Base-by-base conservation (phyloP, 2,113 vertebrate genomes). In the Charina bottae region DNA sequence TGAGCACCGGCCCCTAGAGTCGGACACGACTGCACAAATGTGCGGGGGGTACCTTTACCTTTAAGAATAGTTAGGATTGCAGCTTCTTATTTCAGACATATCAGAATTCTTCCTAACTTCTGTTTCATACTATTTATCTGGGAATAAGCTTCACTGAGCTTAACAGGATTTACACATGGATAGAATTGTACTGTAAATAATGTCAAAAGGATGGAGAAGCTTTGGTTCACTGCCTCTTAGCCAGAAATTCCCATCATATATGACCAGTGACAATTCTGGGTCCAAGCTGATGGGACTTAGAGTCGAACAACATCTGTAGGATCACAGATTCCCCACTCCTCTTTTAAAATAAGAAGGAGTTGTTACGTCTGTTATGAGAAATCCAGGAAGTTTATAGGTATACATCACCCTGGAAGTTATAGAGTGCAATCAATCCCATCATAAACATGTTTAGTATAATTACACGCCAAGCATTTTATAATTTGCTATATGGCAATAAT, bases 321-420 rank as follows among this genome's bases (percentile, higher is more conserved):
- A 26, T 13, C 24, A 8, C 26, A 85, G 26, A 1, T 54, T 85
- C 26, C 53, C 84, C 26, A n/a, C 42, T 54, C 53, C 12, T 55
- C 49, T 15, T 85, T 85, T 49, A 53, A 53, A 96, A 94, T 94
- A 96, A 62, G 46, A 94, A 42, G 46, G 6, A 7, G 42, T n/a
- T 93, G 95, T 93, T 68, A 24, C 53, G 2, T 53, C 21, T 84
- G 42, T 24, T 28, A 64, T n/a, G 24, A 26, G 4, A 64, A 64
- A 64, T n/a, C 8, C 26, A 64, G 9, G 9, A n/a, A 64, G 21
- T 59, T 19, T 6, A 59, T 59, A 24, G 17, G 15, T 42, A 12
- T 42, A 42, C 23, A 46, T 28, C 23, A 49, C 2, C 8, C 42
- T 42, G 37, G 21, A 19, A 49, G 9, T 46, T 49, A 83, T 46